These are phyloP conservation scores for Caenorhabditis sinica DNA, from an alignment of 2,888 invertebrate genomes.

Conservation along the genomic window DNA sequence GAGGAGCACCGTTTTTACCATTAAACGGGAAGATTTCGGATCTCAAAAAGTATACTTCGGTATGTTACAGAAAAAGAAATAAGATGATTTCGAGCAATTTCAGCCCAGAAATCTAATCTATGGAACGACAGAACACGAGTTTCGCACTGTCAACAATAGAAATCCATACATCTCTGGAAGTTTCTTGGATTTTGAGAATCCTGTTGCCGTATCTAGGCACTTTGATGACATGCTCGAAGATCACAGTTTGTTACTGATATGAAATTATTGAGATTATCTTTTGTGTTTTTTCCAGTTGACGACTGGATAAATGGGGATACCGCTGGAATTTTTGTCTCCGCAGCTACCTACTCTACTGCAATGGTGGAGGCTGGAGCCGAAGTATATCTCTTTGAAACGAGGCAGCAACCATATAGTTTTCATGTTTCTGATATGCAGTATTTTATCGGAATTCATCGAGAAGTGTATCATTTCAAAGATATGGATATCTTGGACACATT, in stretches of 20 bases:
- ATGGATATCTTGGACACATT: slow-evolving; percentile 57
- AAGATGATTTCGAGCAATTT: not conserved
- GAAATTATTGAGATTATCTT: not conserved
- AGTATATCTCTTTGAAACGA: slow-evolving; percentile 42
- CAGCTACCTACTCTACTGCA: slow-evolving; percentile 39
- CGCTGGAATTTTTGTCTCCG: slow-evolving; percentile 37
- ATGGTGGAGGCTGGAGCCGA: slow-evolving; percentile 33
- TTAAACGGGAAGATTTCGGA: slow-evolving; percentile 9
- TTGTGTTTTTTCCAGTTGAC: too few species aligned
- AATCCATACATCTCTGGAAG: slow-evolving; percentile 15
- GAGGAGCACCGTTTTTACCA: slow-evolving; percentile 39
- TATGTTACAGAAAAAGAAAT: not conserved
- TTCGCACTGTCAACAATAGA: not conserved
- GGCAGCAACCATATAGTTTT: slow-evolving; percentile 44
- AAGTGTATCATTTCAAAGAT: slow-evolving; percentile 26
- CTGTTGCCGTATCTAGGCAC: slow-evolving; percentile 5
- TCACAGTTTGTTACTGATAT: not conserved
- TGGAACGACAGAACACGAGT: slow-evolving; percentile 42
- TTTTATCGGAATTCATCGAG: slow-evolving; percentile 62
- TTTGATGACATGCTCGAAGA: slow-evolving; percentile 5
- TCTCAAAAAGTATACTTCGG: slow-evolving; percentile 25
- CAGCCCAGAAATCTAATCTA: slow-evolving; percentile 31
- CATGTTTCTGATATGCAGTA: slow-evolving; percentile 65
- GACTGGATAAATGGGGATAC: slow-evolving; percentile 23
- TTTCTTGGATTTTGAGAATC: slow-evolving; percentile 35